Evolutionary conservation across 2,797 vertebrate genomes (phyloP), one percentile per base, ranked within the genome.

Genomic region (Xyrichtys novacula): DNA sequence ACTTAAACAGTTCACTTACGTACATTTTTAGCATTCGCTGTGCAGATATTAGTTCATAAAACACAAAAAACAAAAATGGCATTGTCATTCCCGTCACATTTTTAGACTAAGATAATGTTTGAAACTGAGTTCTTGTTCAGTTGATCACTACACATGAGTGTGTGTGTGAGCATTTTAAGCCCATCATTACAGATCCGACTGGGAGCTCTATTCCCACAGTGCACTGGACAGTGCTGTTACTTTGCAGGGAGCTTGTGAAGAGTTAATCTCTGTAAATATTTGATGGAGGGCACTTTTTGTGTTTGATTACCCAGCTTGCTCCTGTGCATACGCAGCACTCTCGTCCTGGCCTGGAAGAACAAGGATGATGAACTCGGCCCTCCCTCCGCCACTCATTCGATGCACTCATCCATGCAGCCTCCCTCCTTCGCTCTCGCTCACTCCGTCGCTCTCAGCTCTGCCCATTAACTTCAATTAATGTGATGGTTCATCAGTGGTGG

Each of bases 401-500:
- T 57, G 74, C 89, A 86, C 64, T 88, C 88, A 86, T 74, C 85
- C 84, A 84, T 85, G 74, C 66, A 58, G 71, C 64, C 80, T 73
- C 74, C 79, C 83, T 80, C 58, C 73, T 74, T 80, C 31, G 14
- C 77, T 64, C 78, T 63, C 67, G 47, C 81, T 81, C 69, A 54
- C 53, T 77, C 73, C 72, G 20, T 80, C 55, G 38, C 81, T 77
- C 76, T 79, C 55, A 5, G 23, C 84, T 88, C 76, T 90, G 87
- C 85, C 90, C 84, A 93, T 94, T 93, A 94, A 86, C 88, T 93
- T 92, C 89, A 93, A 94, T 93, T 93, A 93, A 93, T 60, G 79
- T 92, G 91, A 92, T 84, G 88, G 88, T 90, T 92, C 85, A 86
- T 91, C 88, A 90, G 89, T 77, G 52, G 84, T 80, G 87, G 76